Evolutionary conservation across 2,113 vertebrate species (phyloP).

Genomic region (Rhizomys pruinosus): DNA sequence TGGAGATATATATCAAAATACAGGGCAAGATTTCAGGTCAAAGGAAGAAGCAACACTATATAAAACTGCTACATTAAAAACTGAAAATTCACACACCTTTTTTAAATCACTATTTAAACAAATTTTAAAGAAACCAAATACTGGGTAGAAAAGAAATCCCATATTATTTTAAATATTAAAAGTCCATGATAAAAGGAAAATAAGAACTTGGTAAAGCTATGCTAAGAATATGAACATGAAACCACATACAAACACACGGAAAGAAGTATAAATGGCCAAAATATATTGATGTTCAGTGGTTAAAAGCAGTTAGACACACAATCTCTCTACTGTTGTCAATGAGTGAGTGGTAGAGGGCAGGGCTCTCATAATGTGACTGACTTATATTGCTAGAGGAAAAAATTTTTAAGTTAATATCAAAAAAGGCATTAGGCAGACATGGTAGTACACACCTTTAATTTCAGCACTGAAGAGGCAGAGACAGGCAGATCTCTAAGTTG

Average conservation of each 20-base stretch:
- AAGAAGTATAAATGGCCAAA: conserved; percentile 33
- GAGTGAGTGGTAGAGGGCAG: fast-evolving
- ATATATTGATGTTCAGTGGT: not conserved
- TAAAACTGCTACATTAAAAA: conserved; percentile 20
- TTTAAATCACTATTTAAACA: conserved; percentile 17
- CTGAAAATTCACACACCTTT: not conserved
- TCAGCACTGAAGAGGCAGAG: too few species aligned
- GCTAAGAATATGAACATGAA: not conserved
- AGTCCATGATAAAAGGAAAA: not conserved
- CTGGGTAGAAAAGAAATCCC: not conserved
- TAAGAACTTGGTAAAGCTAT: not conserved
- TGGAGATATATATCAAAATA: not conserved
- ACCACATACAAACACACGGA: not conserved
- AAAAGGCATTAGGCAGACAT: not conserved
- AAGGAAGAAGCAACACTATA: not conserved
- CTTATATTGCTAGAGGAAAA: not conserved
- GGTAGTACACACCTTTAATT: too few species aligned
- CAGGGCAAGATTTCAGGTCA: conserved; percentile 4
- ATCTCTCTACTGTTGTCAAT: not conserved
- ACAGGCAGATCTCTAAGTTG: too few species aligned
- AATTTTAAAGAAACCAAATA: conserved; percentile 27
- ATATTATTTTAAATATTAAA: conserved; percentile 8
- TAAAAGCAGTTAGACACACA: conserved; percentile 15
- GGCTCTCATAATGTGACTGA: not conserved
- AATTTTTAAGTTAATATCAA: conserved; percentile 35